Evolutionary conservation across 2,113 vertebrate species (phyloP).

Genomic region (Anas platyrhynchos): DNA sequence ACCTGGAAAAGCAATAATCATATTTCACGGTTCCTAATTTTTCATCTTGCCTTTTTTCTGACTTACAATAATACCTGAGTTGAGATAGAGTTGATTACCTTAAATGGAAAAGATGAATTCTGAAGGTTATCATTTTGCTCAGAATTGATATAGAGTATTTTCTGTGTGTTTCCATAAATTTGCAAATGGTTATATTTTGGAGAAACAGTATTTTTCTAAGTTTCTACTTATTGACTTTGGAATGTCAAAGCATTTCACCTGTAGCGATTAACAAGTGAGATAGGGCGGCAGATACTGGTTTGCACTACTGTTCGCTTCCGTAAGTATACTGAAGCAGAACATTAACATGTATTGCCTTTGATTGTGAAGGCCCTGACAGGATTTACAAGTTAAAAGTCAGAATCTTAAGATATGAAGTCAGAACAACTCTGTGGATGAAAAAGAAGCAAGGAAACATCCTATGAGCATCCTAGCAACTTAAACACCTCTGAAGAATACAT

Average conservation of each 20-base stretch:
- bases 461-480: not conserved
- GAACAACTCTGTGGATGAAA: not conserved
- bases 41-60: not conserved
- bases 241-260: not conserved
- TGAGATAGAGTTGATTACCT: not conserved
- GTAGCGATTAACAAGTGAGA: not conserved
- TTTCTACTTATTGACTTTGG: not conserved
- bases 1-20: not conserved
- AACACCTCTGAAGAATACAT: not conserved
- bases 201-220: not conserved
- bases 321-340: not conserved
- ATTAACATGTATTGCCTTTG: not conserved
- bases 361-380: not conserved
- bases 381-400: not conserved
- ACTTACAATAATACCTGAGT: not conserved
- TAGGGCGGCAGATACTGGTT: not conserved
- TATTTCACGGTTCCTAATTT: not conserved
- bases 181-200: not conserved
- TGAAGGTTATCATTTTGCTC: not conserved
- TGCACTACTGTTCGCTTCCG: not conserved
- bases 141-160: not conserved
- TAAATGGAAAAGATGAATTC: not conserved
- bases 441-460: not conserved
- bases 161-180: not conserved
- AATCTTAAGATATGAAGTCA: not conserved